Base-by-base conservation (phyloP, 2,888 invertebrate genomes). In the Melipona beecheii region DNA sequence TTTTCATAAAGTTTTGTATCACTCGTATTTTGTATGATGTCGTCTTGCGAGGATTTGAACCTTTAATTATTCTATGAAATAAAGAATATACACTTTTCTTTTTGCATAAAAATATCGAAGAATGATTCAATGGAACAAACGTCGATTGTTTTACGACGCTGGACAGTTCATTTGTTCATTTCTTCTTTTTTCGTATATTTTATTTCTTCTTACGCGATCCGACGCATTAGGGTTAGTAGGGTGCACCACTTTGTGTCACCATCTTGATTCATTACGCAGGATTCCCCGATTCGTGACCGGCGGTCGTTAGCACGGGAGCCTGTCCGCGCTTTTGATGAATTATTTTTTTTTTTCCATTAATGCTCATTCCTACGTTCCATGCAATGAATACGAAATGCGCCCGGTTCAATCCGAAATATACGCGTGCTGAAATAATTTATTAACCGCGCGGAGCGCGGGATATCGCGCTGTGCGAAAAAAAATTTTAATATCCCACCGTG, bases 161-260 rank as follows among this genome's bases (percentile, higher is more conserved):
- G 43, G 9, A 15, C 56, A n/a, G n/a, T 36, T 4, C 13, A 9
- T 49, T 27, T 31, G 68, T 69, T n/a, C n/a, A n/a, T n/a, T 73
- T 69, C 17, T 2, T 21, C n/a, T 9, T 36, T 15, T 15, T 56
- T 19, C 21, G 19, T 19, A 27, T 11, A 27, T 17, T 71, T 80
- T 58, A 64, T n/a, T 78, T 24, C 36, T 60, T 77, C 65, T 50
- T 54, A 70, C 52, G 74, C 73, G 75, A 78, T 81, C 68, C 56
- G 36, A 75, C 75, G 78, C 78, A 85, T 86, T 81, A 86, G 62
- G 85, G 85, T 86, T 76, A 86, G 69, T 85, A 78, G 81, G 81
- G 81, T 81, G 78, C 73, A 71, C 84, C 69, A 72, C 70, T 77
- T 81, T 78, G 68, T 77, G 75, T 84, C 72, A 78, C 72, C 81